A percentile compares a stretch with the other conserved stretches of the same genome.
Evolutionary conservation across 2,888 invertebrate species (phyloP).

Genomic region (Calameuta pallipes): DNA sequence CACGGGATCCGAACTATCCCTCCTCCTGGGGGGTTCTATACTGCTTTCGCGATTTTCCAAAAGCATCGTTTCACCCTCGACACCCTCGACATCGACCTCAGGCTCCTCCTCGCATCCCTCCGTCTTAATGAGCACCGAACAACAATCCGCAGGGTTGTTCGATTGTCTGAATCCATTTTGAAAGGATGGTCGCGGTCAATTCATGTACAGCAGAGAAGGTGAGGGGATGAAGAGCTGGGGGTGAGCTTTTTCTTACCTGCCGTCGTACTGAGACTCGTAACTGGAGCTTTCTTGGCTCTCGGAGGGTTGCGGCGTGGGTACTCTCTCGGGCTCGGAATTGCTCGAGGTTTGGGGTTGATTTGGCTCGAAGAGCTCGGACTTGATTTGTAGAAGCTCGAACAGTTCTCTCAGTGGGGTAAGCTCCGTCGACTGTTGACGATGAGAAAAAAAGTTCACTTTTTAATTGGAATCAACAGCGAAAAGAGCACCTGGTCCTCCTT

Average conservation of each 20-base stretch:
- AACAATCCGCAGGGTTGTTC: slow-evolving; percentile 64
- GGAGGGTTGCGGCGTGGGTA: slow-evolving; percentile 62
- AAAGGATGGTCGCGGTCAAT: background rate
- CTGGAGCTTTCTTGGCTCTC: slow-evolving; percentile 64
- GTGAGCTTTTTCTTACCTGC: slow-evolving; percentile 47
- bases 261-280: slow-evolving; percentile 64
- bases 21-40: slow-evolving; percentile 71
- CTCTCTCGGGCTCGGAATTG: slow-evolving; percentile 60
- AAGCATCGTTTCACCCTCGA: slow-evolving; percentile 64
- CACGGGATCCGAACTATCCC: slow-evolving; percentile 85
- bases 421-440: slow-evolving; percentile 76
- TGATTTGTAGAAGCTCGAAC: slow-evolving; percentile 85
- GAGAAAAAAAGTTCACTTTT: slow-evolving; percentile 15
- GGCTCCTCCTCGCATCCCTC: slow-evolving; percentile 63
- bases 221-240: background rate
- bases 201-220: background rate
- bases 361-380: slow-evolving; percentile 74
- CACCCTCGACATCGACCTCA: slow-evolving; percentile 66
- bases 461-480: background rate
- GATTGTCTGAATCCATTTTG: slow-evolving; percentile 48
- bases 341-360: slow-evolving; percentile 59
- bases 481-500: background rate
- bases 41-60: slow-evolving; percentile 61
- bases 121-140: slow-evolving; percentile 63
- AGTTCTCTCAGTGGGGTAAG: slow-evolving; percentile 86